phyloP scores from a whole-genome alignment of 2,113 vertebrate species.

The zebrafish (Danio rerio) region DNA sequence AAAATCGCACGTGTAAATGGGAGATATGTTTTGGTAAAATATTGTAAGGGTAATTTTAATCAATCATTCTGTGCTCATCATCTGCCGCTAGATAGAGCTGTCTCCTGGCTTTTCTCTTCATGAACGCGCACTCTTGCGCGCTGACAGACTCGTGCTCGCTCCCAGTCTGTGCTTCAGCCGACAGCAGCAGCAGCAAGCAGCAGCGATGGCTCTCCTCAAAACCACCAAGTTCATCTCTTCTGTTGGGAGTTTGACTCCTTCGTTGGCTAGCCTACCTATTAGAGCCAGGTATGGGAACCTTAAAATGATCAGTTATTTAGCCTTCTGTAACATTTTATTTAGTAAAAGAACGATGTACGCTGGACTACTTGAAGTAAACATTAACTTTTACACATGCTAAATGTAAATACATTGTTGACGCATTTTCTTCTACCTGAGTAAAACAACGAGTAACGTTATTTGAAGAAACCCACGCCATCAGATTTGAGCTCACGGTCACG shows the following conservation, averaged over 20 bases:
- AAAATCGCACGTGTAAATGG: no score
- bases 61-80: background rate
- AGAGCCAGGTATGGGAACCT: conserved; percentile 51
- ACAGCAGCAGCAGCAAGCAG: conserved; percentile 15
- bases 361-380: background rate
- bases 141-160: background rate
- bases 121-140: background rate
- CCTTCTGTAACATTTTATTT: background rate
- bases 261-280: conserved; percentile 41
- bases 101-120: background rate
- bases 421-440: background rate
- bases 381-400: no score
- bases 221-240: conserved; percentile 45
- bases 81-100: conserved; percentile 24
- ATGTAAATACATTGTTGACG: background rate
- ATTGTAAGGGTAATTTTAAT: background rate
- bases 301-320: background rate
- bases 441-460: background rate
- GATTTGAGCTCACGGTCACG: background rate
- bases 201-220: conserved; percentile 57
- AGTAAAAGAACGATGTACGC: background rate
- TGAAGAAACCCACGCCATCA: background rate
- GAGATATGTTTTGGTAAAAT: no score
- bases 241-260: conserved; percentile 39
- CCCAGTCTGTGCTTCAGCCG: background rate